These are phyloP conservation scores for Drosophila busckii DNA, from an alignment of 1,140 invertebrate genomes.

Conservation along the genomic window DNA sequence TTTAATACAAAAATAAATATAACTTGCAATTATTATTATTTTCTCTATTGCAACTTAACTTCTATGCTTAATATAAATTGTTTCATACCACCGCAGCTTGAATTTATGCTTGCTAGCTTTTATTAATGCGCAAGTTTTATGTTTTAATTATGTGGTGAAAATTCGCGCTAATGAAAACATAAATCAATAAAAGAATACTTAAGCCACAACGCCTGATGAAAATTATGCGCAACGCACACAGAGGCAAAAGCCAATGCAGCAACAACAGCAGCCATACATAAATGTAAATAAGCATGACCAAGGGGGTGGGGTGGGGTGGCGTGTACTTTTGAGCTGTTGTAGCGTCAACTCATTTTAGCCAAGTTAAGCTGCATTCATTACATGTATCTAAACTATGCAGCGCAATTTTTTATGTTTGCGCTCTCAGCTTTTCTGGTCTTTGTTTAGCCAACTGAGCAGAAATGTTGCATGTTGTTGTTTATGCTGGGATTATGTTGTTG, in stretches of 20 bases:
- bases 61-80: no score
- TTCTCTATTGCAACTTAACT: no score
- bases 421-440: no score
- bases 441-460: slow-evolving; percentile 9
- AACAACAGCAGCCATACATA: slow-evolving; percentile 42
- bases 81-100: no score
- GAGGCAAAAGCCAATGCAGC: slow-evolving; percentile 32
- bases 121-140: slow-evolving; percentile 14
- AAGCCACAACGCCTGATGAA: slow-evolving; percentile 38
- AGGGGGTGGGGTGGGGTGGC: neutral
- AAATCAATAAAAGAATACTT: slow-evolving; percentile 45
- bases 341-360: slow-evolving; percentile 65
- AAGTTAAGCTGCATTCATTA: slow-evolving; percentile 72
- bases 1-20: no score
- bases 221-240: slow-evolving; percentile 57
- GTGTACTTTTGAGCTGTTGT: slow-evolving; percentile 19
- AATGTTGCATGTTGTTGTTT: slow-evolving; percentile 21
- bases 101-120: neutral
- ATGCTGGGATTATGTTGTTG: slow-evolving; percentile 21
- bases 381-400: slow-evolving; percentile 71
- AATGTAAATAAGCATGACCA: neutral
- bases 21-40: no score
- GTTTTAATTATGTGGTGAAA: slow-evolving; percentile 64
- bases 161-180: slow-evolving; percentile 68
- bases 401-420: slow-evolving; percentile 15